Percentiles rank a stretch among this genome's conserved stretches.
Conservation (phyloP, 2,797 vertebrate species). For the Catostomus latipinnis region DNA sequence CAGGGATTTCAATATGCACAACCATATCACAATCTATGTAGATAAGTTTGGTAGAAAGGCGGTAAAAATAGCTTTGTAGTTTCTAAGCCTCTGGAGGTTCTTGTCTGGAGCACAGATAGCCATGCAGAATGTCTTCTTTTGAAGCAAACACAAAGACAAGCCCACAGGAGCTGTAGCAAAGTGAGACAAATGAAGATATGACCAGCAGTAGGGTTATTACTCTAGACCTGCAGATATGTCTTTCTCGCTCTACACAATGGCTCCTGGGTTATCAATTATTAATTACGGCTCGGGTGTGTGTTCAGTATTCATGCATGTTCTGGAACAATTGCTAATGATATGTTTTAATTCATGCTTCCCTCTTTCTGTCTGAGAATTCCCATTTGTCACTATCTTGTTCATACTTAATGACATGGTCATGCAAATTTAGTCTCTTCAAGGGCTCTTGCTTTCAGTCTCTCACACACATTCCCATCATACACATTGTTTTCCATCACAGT, state of each 20-base stretch:
- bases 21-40: neutral
- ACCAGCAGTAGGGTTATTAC: constrained; percentile 59
- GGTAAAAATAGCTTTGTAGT: constrained; percentile 6
- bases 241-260: constrained; percentile 60
- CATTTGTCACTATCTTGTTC: constrained; percentile 41
- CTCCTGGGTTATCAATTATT: constrained; percentile 71
- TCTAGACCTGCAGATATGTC: constrained; percentile 66
- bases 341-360: constrained; percentile 30
- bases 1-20: constrained; percentile 4
- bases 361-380: constrained; percentile 22
- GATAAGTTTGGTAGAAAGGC: neutral
- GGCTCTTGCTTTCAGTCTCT: neutral
- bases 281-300: constrained; percentile 48
- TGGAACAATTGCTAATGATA: neutral
- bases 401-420: constrained; percentile 44
- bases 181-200: constrained; percentile 54
- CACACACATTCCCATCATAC: constrained; percentile 48
- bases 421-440: constrained; percentile 31
- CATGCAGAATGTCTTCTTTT: constrained; percentile 8
- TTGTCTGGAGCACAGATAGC: constrained; percentile 12
- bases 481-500: constrained; percentile 39
- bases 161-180: constrained; percentile 56
- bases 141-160: constrained; percentile 40
- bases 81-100: constrained; percentile 20
- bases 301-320: constrained; percentile 9